Percentiles rank a stretch among this genome's conserved stretches.
phyloP scores from a whole-genome alignment of 2,888 invertebrate genomes.

The Polydrusus pterygomalis region DNA sequence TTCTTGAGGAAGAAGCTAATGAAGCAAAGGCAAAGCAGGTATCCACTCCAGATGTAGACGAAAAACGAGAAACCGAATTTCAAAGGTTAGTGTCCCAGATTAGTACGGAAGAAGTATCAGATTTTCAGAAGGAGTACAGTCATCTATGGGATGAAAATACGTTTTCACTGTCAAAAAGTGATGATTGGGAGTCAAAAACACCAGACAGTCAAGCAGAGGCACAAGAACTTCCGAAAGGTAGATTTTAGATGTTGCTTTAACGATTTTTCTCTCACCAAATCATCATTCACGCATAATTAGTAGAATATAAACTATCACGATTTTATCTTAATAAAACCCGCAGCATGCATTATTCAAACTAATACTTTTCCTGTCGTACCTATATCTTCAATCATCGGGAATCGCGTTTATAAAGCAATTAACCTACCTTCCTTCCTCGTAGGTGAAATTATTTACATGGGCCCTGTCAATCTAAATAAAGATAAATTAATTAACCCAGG shows the following conservation, averaged over 20 bases:
- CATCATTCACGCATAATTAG: conserved; percentile 62
- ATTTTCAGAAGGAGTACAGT: conserved; percentile 72
- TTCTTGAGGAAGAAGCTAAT: conserved; percentile 67
- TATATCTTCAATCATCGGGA: conserved; percentile 40
- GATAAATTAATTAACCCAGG: conserved; percentile 77
- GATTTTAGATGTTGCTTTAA: conserved; percentile 68
- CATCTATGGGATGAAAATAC: conserved; percentile 73
- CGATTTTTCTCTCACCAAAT: conserved; percentile 51
- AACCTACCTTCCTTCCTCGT: conserved; percentile 60
- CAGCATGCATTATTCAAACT: conserved; percentile 52
- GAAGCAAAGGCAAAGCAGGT: conserved; percentile 65
- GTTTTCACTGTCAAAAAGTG: conserved; percentile 69
- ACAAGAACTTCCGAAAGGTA: conserved; percentile 72
- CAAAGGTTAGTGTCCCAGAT: conserved; percentile 73
- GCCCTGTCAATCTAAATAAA: conserved; percentile 72
- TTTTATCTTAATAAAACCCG: conserved; percentile 55
- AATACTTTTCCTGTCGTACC: conserved; percentile 38
- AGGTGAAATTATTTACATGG: conserved; percentile 73
- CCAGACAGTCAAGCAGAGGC: conserved; percentile 71
- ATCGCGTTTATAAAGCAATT: conserved; percentile 39
- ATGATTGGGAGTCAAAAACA: conserved; percentile 71
- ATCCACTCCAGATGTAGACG: conserved; percentile 68
- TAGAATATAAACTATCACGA: conserved; percentile 56
- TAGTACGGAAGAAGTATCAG: conserved; percentile 73
- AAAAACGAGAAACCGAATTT: conserved; percentile 70